Conservation (phyloP, 2,797 vertebrate species). For the Pagetopsis macropterus region DNA sequence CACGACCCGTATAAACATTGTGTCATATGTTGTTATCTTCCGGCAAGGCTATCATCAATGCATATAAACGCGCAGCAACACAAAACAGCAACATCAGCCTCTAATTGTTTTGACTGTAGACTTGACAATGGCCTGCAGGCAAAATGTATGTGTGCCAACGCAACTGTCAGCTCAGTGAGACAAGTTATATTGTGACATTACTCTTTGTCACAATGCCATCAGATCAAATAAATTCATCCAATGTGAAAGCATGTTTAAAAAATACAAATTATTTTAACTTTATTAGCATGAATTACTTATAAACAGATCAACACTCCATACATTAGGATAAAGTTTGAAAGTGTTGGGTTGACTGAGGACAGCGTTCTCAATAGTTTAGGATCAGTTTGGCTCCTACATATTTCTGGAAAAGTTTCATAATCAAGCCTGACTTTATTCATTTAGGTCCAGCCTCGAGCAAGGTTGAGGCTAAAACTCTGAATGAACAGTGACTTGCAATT, state of each 20-base stretch:
- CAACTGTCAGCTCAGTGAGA: conserved; percentile 50
- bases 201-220: conserved; percentile 32
- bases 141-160: conserved; percentile 47
- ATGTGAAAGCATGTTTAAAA: neutral
- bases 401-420: conserved; percentile 36
- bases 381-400: conserved; percentile 12
- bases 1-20: conserved; percentile 73
- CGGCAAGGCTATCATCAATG: conserved; percentile 48
- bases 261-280: neutral
- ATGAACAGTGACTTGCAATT: conserved; percentile 63
- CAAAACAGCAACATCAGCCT: conserved; percentile 38
- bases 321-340: neutral
- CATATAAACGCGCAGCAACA: conserved; percentile 37
- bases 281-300: conserved; percentile 2
- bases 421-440: conserved; percentile 46
- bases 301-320: neutral
- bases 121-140: conserved; percentile 65
- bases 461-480: conserved; percentile 24
- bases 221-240: conserved; percentile 27
- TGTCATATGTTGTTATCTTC: conserved; percentile 77
- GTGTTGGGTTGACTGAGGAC: conserved; percentile 5
- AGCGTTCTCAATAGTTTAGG: neutral
- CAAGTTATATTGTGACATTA: conserved; percentile 41
- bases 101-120: conserved; percentile 63
- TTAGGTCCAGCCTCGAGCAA: conserved; percentile 17